phyloP scores from a whole-genome alignment of 2,113 vertebrate genomes.

The Labrus mixtus region DNA sequence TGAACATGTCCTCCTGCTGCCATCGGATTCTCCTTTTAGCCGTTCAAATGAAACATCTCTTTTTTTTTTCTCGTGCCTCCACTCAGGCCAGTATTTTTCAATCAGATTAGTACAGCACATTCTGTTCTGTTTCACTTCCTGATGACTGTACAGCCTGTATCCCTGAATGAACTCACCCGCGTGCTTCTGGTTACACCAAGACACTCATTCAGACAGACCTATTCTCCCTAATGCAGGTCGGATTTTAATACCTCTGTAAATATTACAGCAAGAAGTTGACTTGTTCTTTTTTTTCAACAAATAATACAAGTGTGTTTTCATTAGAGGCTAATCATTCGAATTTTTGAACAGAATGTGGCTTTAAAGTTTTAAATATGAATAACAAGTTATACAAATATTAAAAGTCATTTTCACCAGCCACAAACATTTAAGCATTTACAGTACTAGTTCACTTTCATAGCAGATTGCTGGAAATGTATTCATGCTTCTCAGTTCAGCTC shows the following conservation, averaged over 20 bases:
- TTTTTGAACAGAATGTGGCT: neutral
- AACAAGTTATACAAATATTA: neutral
- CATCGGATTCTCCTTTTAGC: conserved; percentile 67
- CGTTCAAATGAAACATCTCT: conserved; percentile 72
- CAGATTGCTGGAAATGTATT: conserved; percentile 46
- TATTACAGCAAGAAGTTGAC: neutral
- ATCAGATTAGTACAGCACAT: conserved; percentile 87
- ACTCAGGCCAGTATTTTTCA: conserved; percentile 82
- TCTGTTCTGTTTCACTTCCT: conserved; percentile 89
- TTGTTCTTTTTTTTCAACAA: neutral
- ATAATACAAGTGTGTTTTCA: neutral
- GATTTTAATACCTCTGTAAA: conserved; percentile 35
- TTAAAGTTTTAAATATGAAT: neutral
- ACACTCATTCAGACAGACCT: conserved; percentile 63
- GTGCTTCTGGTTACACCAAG: conserved; percentile 77
- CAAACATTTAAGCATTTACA: neutral
- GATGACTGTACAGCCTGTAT: conserved; percentile 83
- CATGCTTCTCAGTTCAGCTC: conserved; percentile 50
- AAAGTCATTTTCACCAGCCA: neutral
- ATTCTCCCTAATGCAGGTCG: conserved; percentile 46
- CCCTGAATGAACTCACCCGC: conserved; percentile 84
- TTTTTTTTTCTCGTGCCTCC: conserved; percentile 64
- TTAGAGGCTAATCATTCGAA: neutral
- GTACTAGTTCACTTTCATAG: neutral
- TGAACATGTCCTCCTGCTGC: conserved; percentile 22